Base-by-base conservation (phyloP, 2,888 invertebrate species). In the Aspidapion aeneum region DNA sequence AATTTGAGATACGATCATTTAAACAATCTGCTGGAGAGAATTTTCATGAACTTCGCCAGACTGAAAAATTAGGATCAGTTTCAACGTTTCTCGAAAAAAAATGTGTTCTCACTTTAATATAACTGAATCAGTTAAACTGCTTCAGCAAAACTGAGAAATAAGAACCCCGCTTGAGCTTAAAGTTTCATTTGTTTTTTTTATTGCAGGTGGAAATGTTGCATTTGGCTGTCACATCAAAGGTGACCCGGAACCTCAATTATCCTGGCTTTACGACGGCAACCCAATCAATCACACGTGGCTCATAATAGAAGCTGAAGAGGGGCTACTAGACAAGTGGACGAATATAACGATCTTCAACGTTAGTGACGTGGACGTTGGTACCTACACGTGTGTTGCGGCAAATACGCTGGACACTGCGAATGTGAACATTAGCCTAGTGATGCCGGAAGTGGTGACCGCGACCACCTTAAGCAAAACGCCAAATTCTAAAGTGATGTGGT, bases 261-360 rank as follows among this genome's bases (percentile, higher is more conserved):
- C 87, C 69, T 94, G 94, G 94, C 84, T 91, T 63, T 86, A 91
- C 68, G 93, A 94, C 73, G 91, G 92, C 0, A 84, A 84, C 60
- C 82, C 84, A 1, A 79, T 89, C 55, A 86, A 85, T 73, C 82
- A 83, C 56, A 78, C 84, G 48, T 82, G 82, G 74, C 71, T 80
- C 21, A 75, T 80, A 16, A 75, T 81, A 22, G 81, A 82, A 73
- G 78, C 79, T 58, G 81, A 82, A 70, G 80, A 81, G 70, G 81
- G 81, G 20, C 68, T 81, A 22, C 67, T 80, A 63, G 79, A 81
- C 69, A 79, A 81, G 76, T 93, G 93, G 92, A 88, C 88, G 71
- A 93, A 93, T 76, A 83, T 95, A 66, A 93, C 92, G 63, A 87
- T 95, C 66, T 87, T 85, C 71, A 92, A 94, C 78, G 89, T 93